phyloP scores from a whole-genome alignment of 2,113 vertebrate species.

The Semnornis frantzii region DNA sequence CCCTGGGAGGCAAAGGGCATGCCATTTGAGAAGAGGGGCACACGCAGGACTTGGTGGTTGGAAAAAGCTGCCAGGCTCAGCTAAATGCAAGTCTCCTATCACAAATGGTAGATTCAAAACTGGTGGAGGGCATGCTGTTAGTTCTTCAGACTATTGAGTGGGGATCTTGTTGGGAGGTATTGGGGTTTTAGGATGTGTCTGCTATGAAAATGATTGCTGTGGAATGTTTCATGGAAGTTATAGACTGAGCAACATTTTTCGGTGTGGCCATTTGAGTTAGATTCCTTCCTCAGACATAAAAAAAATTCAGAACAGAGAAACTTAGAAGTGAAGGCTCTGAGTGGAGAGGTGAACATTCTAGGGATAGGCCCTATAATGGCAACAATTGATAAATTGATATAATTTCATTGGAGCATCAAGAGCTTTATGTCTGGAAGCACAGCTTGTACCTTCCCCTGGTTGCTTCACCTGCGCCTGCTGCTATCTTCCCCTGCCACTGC shows the following conservation, averaged over 20 bases:
- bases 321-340: too few species aligned
- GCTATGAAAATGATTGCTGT: not conserved
- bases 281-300: too few species aligned
- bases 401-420: too few species aligned
- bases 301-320: too few species aligned
- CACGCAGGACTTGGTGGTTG: not conserved
- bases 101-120: not conserved
- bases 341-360: too few species aligned
- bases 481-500: too few species aligned
- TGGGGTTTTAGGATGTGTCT: not conserved
- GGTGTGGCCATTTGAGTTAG: not conserved
- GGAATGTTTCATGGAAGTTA: too few species aligned
- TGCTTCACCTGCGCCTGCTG: too few species aligned
- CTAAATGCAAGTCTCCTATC: not conserved
- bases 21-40: conserved; percentile 33
- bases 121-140: not conserved
- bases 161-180: not conserved
- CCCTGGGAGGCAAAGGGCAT: conserved; percentile 44
- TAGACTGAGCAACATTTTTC: fast-evolving
- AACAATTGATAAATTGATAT: too few species aligned
- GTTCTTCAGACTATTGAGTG: not conserved
- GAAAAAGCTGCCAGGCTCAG: not conserved
- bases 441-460: too few species aligned
- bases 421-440: too few species aligned
- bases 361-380: too few species aligned